Evolutionary conservation across 2,888 invertebrate species (phyloP).

Genomic region (Zhengitettix transpicula): DNA sequence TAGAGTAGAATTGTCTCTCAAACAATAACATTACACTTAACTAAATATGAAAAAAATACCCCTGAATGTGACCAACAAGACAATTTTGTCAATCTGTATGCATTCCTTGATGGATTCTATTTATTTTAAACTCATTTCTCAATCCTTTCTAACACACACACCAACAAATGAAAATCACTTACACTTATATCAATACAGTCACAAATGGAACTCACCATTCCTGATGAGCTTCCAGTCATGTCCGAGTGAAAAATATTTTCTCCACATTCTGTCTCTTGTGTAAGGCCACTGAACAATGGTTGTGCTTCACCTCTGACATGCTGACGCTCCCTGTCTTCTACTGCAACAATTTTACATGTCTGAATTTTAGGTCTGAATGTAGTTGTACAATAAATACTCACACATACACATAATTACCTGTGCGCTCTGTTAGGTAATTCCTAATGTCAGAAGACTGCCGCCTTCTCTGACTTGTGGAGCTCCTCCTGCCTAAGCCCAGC

Average conservation of each 20-base stretch:
- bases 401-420: conserved; percentile 5
- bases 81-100: too few species aligned
- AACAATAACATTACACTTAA: too few species aligned
- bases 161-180: too few species aligned
- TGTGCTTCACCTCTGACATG: conserved; percentile 29
- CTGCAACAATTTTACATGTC: neutral
- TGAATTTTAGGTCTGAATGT: neutral
- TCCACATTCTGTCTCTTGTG: conserved; percentile 4
- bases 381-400: neutral
- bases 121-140: too few species aligned
- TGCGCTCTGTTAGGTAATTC: conserved; percentile 20
- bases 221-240: neutral
- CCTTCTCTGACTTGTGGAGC: conserved; percentile 10
- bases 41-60: too few species aligned
- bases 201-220: neutral
- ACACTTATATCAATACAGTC: too few species aligned
- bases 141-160: too few species aligned
- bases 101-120: too few species aligned
- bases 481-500: too few species aligned
- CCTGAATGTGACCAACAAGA: too few species aligned
- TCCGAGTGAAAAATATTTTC: conserved; percentile 4
- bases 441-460: conserved; percentile 22
- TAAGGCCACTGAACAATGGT: conserved; percentile 19
- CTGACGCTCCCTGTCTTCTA: conserved; percentile 19
- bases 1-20: too few species aligned